Evolutionary conservation across 2,888 invertebrate species (phyloP).

Genomic region (Pammene fasciana): DNA sequence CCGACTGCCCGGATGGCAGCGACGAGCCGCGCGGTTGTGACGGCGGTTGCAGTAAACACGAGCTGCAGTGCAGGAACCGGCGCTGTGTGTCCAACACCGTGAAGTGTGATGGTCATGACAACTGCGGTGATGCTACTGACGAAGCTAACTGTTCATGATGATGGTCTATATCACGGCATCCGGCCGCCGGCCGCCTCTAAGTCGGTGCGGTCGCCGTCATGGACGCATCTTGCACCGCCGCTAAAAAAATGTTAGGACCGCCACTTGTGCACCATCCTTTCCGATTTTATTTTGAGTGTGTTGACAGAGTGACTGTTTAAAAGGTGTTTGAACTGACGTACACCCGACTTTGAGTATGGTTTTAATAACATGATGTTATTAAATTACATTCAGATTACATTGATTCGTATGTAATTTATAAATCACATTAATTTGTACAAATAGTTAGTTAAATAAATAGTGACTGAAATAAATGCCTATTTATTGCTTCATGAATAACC

Average conservation of each 20-base stretch:
- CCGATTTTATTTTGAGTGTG: not conserved
- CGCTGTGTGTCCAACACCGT: constrained; percentile 85
- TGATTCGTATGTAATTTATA: not conserved
- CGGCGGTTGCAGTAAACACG: constrained; percentile 81
- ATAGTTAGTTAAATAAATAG: constrained; percentile 16
- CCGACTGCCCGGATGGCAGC: constrained; percentile 86
- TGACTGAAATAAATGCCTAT: not conserved
- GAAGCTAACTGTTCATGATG: constrained; percentile 80
- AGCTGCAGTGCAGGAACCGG: constrained; percentile 74
- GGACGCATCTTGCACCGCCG: too few relatives aligned
- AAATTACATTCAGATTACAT: too few relatives aligned
- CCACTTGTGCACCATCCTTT: not conserved
- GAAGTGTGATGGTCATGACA: constrained; percentile 86
- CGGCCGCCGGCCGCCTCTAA: too few relatives aligned
- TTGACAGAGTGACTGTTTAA: constrained; percentile 2
- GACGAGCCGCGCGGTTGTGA: constrained; percentile 86
- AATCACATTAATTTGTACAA: not conserved
- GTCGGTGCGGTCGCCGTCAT: too few relatives aligned
- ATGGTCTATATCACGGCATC: too few relatives aligned
- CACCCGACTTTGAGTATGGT: not conserved
- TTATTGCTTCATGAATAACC: not conserved
- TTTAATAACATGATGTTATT: not conserved
- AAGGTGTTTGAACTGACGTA: not conserved
- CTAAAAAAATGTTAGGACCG: too few relatives aligned
- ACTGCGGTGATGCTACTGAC: constrained; percentile 87